phyloP scores from a whole-genome alignment of 2,888 invertebrate genomes.

The Conus canariensis region DNA sequence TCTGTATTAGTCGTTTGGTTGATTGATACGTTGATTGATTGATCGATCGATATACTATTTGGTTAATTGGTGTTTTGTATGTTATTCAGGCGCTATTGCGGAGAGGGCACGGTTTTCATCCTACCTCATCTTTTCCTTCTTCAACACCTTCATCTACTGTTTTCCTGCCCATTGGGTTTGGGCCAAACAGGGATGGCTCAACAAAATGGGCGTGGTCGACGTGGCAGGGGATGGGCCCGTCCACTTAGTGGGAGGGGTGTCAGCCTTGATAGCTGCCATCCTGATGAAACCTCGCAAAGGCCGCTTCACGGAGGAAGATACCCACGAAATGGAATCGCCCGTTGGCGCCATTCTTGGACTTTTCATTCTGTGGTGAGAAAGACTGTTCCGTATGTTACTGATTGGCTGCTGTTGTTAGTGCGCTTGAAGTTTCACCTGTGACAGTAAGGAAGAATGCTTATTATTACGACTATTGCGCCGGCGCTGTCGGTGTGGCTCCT shows the following conservation, averaged over 20 bases:
- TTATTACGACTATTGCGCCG: background rate
- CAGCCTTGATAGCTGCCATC: slow-evolving; percentile 71
- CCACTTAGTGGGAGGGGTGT: slow-evolving; percentile 72
- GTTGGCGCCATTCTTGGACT: slow-evolving; percentile 67
- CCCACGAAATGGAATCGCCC: slow-evolving; percentile 57
- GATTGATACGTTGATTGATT: too few relatives aligned
- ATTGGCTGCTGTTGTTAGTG: background rate
- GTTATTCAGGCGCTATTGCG: slow-evolving; percentile 66
- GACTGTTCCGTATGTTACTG: background rate
- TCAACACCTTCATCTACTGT: slow-evolving; percentile 72
- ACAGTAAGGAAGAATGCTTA: background rate
- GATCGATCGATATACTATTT: too few relatives aligned
- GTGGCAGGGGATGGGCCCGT: slow-evolving; percentile 84
- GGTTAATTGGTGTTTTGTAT: background rate
- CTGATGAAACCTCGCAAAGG: slow-evolving; percentile 71
- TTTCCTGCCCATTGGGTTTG: slow-evolving; percentile 78
- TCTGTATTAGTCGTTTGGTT: too few relatives aligned
- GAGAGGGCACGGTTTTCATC: slow-evolving; percentile 68
- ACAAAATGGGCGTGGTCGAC: slow-evolving; percentile 91
- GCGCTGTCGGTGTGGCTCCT: background rate
- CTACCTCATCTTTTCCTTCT: slow-evolving; percentile 70
- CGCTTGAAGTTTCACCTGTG: background rate
- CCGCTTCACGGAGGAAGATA: slow-evolving; percentile 62
- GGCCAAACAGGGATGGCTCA: slow-evolving; percentile 84
- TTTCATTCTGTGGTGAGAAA: slow-evolving; percentile 67